These are phyloP conservation scores for Malurus splendens DNA, from an alignment of 2,797 vertebrate genomes.

Conservation along the genomic window DNA sequence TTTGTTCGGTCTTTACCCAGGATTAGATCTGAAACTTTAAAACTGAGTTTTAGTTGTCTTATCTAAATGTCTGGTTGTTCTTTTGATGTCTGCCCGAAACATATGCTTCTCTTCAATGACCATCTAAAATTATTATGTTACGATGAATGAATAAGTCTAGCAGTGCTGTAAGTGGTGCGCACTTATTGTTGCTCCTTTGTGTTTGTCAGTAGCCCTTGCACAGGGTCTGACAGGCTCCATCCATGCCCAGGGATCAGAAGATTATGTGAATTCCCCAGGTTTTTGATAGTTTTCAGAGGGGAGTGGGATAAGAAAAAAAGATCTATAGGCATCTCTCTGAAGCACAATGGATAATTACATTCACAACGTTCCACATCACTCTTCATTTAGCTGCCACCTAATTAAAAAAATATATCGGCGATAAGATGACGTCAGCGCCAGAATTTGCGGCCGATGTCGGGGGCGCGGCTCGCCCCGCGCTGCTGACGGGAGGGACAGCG, in stretches of 20 bases:
- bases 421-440: not conserved
- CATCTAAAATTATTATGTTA: conserved; percentile 29
- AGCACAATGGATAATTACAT: conserved; percentile 18
- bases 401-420: conserved; percentile 21
- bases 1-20: conserved; percentile 52
- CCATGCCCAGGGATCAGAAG: not conserved
- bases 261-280: conserved; percentile 13
- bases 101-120: conserved; percentile 44
- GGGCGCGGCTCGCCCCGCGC: not conserved
- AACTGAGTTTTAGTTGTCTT: conserved; percentile 47
- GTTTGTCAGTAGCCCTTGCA: conserved; percentile 52
- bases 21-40: conserved; percentile 51
- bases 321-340: not conserved
- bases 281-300: conserved; percentile 25
- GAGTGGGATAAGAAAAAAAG: not conserved
- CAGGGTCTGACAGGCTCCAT: conserved; percentile 33
- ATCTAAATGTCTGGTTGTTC: conserved; percentile 36
- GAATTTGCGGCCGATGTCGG: not conserved
- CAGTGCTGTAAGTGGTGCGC: conserved; percentile 52
- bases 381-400: conserved; percentile 30
- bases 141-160: conserved; percentile 49
- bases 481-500: not conserved
- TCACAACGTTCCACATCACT: conserved; percentile 17
- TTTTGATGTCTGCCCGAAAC: conserved; percentile 35
- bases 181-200: conserved; percentile 64